Conservation (phyloP, 2,113 vertebrate genomes). For the Anolis carolinensis region DNA sequence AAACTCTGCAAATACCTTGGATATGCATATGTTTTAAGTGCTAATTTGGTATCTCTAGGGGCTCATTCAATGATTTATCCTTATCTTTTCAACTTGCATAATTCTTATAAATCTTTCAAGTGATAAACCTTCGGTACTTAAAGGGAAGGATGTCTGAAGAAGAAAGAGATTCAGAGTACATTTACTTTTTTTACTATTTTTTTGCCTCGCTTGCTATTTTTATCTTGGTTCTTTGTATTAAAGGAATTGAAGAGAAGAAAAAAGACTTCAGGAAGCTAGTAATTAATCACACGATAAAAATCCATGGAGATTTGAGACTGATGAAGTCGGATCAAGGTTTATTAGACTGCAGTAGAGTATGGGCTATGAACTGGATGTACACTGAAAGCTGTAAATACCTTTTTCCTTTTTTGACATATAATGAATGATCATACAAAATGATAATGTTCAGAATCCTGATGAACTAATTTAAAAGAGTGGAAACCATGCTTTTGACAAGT, state of each 20-base stretch:
- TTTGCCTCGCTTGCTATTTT: conserved; percentile 17
- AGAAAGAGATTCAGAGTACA: conserved; percentile 30
- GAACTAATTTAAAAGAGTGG: conserved; percentile 18
- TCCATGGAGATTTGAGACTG: conserved; percentile 54
- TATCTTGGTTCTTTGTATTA: conserved; percentile 14
- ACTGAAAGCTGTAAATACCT: conserved; percentile 46
- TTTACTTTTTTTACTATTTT: conserved; percentile 24
- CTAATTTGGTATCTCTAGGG: conserved; percentile 40
- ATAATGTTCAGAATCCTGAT: conserved; percentile 26
- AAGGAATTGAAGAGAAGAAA: conserved; percentile 50
- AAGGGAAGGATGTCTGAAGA: conserved; percentile 34
- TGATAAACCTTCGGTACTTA: conserved; percentile 42
- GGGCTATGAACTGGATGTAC: conserved; percentile 40
- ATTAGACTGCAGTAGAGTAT: conserved; percentile 40
- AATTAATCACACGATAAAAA: conserved; percentile 63
- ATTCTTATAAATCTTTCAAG: conserved; percentile 41
- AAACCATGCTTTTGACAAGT: conserved; percentile 14
- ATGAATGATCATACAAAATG: conserved; percentile 45
- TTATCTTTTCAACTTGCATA: conserved; percentile 50
- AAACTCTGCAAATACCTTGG: conserved; percentile 36
- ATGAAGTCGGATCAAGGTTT: conserved; percentile 54
- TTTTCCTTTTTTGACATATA: conserved; percentile 34
- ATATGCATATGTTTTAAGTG: conserved; percentile 40
- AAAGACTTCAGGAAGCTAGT: conserved; percentile 53
- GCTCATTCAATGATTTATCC: conserved; percentile 39